Evolutionary conservation across 1,140 invertebrate genomes (phyloP), one percentile per base, ranked within the genome.

Genomic region (Whitmania pigra): DNA sequence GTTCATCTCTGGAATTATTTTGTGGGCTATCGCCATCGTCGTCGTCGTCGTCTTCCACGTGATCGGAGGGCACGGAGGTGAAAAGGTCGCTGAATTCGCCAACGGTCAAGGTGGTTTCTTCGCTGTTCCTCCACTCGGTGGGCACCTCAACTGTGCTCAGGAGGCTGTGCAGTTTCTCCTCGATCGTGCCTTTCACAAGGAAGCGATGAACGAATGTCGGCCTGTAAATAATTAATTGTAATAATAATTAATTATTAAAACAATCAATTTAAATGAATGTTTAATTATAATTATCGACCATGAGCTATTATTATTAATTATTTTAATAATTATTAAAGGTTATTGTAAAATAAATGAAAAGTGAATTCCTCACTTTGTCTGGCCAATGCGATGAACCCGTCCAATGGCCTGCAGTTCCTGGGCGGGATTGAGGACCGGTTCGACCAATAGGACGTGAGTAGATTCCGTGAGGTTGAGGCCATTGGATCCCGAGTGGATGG

Each of bases 401-500:
- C 89, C 89, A 71, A 92, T 87, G 5, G 89, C 90, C 82, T 92
- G 90, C 6, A 87, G 77, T 77, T 90, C 89, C 75, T 88, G 87
- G 2, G 86, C 88, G 17, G 86, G 85, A 80, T 90, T 89, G 0
- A 91, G 80, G 49, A 89, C 84, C 0, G 90, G 89, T 76, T 92
- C 89, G 9, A 89, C 86, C 5, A 92, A 81, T 31, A 92, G 83
- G 0, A 91, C 87, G 81, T 91, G 89, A 17, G 86, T 88, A 2
- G 90, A 90, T 81, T 92, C 90, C 36, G 87, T 88, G 40, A 92
- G 79, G 81, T 91, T 92, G 0, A 92, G 78, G 0, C 90, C 90
- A 80, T 91, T 91, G 0, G 87, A 82, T 18, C 89, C 89, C 68
- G 85, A 85, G 72, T 83, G 80, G 11, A 90, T 80, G 0, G 88